Evolutionary conservation across 2,113 vertebrate genomes (phyloP).

Genomic region (Oxyura jamaicensis): DNA sequence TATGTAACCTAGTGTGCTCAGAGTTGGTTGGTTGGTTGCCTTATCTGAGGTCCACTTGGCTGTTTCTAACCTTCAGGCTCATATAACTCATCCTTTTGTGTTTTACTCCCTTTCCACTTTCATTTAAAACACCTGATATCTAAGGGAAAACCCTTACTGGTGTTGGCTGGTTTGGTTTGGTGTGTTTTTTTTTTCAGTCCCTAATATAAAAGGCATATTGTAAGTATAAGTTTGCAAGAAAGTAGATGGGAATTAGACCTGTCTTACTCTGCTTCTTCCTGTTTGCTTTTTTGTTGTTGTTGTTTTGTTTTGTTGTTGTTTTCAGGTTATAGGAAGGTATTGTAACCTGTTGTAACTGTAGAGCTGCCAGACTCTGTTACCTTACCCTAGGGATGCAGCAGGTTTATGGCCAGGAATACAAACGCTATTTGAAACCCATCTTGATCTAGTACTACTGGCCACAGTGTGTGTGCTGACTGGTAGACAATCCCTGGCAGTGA

Average conservation of each 20-base stretch:
- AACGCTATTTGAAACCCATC: neutral
- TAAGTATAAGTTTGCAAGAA: neutral
- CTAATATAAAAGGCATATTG: neutral
- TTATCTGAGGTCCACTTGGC: neutral
- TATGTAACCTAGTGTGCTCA: rapidly evolving
- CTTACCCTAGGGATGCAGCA: neutral
- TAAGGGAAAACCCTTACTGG: neutral
- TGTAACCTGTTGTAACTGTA: neutral
- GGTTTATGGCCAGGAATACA: neutral
- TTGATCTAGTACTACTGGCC: neutral
- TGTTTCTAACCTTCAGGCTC: neutral
- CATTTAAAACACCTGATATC: neutral
- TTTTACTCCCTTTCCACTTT: neutral
- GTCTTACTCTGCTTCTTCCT: neutral
- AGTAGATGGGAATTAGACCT: neutral
- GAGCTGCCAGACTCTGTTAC: neutral
- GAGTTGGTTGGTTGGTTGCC: neutral
- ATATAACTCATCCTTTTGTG: neutral
- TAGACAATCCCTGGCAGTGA: neutral
- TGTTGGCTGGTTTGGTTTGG: neutral
- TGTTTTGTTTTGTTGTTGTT: neutral
- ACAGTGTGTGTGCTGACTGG: neutral
- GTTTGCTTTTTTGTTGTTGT: neutral
- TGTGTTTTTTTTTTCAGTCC: neutral
- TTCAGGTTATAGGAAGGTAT: neutral